A percentile compares a stretch with the other conserved stretches of the same genome.
phyloP scores from a whole-genome alignment of 2,888 invertebrate genomes.

The Elysia crispata region DNA sequence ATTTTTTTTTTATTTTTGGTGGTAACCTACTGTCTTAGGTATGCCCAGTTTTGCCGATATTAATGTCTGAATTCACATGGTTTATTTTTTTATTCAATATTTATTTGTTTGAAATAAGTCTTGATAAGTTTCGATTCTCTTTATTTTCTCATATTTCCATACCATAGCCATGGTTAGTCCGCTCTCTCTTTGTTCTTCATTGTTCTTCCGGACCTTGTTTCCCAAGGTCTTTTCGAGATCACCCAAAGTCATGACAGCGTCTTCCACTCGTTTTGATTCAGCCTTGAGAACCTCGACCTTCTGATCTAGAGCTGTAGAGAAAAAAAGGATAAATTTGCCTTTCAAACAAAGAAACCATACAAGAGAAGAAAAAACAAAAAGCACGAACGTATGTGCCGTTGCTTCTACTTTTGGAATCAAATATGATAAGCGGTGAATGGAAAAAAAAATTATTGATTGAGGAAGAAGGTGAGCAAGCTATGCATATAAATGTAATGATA shows the following conservation, averaged over 20 bases:
- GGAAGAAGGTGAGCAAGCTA: too few relatives aligned
- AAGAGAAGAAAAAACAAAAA: not conserved
- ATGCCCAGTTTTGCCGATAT: too few relatives aligned
- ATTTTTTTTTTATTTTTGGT: too few relatives aligned
- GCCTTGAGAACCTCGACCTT: slow-evolving; percentile 31
- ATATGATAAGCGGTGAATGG: too few relatives aligned
- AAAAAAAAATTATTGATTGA: too few relatives aligned
- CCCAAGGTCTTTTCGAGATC: slow-evolving; percentile 44
- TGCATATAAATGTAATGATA: too few relatives aligned
- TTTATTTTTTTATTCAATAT: too few relatives aligned
- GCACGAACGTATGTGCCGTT: not conserved
- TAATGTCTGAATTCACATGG: too few relatives aligned
- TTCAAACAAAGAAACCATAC: too few relatives aligned
- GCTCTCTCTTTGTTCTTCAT: slow-evolving; percentile 29
- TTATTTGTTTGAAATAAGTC: too few relatives aligned
- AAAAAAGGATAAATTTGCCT: not conserved
- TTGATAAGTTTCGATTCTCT: not conserved
- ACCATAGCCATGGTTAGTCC: slow-evolving; percentile 42
- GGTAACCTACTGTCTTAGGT: too few relatives aligned
- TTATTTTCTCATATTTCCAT: not conserved
- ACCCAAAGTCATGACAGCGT: slow-evolving; percentile 41
- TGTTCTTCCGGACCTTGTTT: slow-evolving; percentile 18
- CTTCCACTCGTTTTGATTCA: slow-evolving; percentile 39
- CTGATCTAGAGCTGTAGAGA: slow-evolving; percentile 37
- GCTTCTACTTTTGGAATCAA: too few relatives aligned